phyloP scores from a whole-genome alignment of 2,113 vertebrate genomes.

The Spea multiplicata region DNA sequence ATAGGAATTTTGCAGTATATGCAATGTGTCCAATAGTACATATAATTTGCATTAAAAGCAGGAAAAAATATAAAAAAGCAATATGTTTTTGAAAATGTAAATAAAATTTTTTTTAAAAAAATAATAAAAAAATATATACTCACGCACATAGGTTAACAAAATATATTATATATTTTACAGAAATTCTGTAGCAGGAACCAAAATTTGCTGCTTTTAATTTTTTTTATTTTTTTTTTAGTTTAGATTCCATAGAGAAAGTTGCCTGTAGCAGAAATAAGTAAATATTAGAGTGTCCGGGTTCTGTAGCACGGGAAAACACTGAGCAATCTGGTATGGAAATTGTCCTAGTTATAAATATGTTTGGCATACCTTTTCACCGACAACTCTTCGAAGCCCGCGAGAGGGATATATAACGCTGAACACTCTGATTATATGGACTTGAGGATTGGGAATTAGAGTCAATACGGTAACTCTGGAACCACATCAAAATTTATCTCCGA shows the following conservation, averaged over 20 bases:
- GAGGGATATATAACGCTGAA: constrained; percentile 27
- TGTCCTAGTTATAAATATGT: constrained; percentile 32
- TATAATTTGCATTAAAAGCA: too few relatives aligned
- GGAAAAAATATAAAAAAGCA: too few relatives aligned
- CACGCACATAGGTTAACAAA: too few relatives aligned
- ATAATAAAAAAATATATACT: too few relatives aligned
- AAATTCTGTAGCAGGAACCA: too few relatives aligned
- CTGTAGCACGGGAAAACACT: constrained; percentile 29
- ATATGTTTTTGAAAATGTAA: too few relatives aligned
- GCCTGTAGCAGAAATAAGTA: constrained; percentile 9
- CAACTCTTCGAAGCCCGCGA: constrained; percentile 30
- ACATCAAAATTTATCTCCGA: constrained; percentile 44
- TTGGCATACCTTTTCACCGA: constrained; percentile 37
- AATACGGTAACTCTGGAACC: constrained; percentile 36
- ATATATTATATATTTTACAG: too few relatives aligned
- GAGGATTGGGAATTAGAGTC: constrained; percentile 41
- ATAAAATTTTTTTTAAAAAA: too few relatives aligned
- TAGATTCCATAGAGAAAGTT: constrained; percentile 17
- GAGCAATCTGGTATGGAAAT: constrained; percentile 30
- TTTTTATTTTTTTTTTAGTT: background rate
- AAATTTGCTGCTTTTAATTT: too few relatives aligned
- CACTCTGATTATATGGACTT: constrained; percentile 36
- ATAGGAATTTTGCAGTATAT: too few relatives aligned
- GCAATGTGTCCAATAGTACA: too few relatives aligned
- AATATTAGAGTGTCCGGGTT: background rate